phyloP scores from a whole-genome alignment of 1,140 invertebrate species.

The Platorchestia sp. region DNA sequence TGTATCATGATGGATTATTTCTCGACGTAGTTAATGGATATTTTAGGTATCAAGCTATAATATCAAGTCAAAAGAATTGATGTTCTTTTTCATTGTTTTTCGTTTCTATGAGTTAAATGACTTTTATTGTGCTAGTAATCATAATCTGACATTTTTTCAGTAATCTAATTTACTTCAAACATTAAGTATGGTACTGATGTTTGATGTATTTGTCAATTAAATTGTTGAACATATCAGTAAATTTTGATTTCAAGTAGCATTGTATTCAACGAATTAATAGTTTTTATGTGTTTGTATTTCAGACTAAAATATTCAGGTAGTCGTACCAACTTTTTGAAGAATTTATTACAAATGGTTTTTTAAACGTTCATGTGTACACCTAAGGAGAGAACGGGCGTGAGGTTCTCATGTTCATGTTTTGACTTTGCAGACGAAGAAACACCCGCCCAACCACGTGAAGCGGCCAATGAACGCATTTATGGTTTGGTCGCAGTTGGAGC shows the following conservation, averaged over 20 bases:
- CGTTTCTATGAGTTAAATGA: no score
- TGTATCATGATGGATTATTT: no score
- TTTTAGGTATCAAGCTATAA: no score
- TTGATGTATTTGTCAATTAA: no score
- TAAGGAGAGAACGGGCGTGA: not conserved
- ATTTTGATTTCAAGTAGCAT: not conserved
- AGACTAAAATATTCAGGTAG: not conserved
- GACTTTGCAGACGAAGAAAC: constrained; percentile 88
- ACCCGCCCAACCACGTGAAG: constrained; percentile 95
- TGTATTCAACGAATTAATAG: not conserved
- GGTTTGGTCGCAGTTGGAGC: constrained; percentile 96
- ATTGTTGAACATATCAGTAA: no score
- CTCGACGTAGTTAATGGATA: no score
- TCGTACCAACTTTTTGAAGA: not conserved
- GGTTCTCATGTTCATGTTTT: not conserved
- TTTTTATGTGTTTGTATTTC: not conserved
- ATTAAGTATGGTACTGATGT: no score
- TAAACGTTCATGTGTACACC: not conserved
- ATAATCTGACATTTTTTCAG: no score
- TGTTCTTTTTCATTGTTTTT: no score
- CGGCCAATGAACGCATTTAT: constrained; percentile 98
- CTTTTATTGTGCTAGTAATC: no score
- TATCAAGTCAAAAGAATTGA: no score
- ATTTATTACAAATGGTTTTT: not conserved
- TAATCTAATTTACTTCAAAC: no score